These are phyloP conservation scores for Batillaria attramentaria DNA, from an alignment of 1,140 invertebrate species.

Conservation along the genomic window DNA sequence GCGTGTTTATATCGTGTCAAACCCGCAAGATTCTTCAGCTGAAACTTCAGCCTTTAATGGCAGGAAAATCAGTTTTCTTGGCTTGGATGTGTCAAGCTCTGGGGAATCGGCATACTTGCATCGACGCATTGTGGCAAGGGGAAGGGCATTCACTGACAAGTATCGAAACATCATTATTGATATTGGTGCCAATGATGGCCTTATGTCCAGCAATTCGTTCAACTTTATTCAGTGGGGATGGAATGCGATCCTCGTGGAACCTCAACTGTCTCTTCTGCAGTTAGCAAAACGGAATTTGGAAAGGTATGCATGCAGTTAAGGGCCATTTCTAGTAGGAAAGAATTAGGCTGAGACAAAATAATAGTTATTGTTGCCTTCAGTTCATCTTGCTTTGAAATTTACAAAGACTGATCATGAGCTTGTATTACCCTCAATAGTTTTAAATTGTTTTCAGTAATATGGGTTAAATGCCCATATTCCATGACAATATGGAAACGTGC, in stretches of 20 bases:
- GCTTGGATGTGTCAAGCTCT: constrained; percentile 59
- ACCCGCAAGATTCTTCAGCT: not conserved
- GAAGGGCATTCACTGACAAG: not conserved
- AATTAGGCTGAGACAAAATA: too few species aligned
- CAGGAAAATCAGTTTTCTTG: constrained; percentile 42
- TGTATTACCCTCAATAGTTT: too few species aligned
- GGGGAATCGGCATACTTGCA: constrained; percentile 56
- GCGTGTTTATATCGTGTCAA: constrained; percentile 45
- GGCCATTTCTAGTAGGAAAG: too few species aligned
- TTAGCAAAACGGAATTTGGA: constrained; percentile 54
- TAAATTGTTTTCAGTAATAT: too few species aligned
- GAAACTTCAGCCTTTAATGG: constrained; percentile 7
- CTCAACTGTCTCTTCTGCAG: constrained; percentile 47
- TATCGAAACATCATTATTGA: constrained; percentile 57
- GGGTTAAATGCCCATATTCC: too few species aligned
- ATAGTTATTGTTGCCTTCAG: too few species aligned
- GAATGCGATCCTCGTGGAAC: constrained; percentile 63
- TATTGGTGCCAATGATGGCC: constrained; percentile 66
- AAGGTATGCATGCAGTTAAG: too few species aligned
- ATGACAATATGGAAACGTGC: too few species aligned
- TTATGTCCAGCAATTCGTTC: constrained; percentile 64
- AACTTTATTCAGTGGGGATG: constrained; percentile 67
- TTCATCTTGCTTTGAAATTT: too few species aligned
- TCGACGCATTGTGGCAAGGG: constrained; percentile 42
- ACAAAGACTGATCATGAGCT: too few species aligned